A percentile compares a stretch with the other conserved stretches of the same genome.
These are phyloP conservation scores for Erebia epiphron DNA, from an alignment of 2,888 invertebrate species.

Conservation along the genomic window DNA sequence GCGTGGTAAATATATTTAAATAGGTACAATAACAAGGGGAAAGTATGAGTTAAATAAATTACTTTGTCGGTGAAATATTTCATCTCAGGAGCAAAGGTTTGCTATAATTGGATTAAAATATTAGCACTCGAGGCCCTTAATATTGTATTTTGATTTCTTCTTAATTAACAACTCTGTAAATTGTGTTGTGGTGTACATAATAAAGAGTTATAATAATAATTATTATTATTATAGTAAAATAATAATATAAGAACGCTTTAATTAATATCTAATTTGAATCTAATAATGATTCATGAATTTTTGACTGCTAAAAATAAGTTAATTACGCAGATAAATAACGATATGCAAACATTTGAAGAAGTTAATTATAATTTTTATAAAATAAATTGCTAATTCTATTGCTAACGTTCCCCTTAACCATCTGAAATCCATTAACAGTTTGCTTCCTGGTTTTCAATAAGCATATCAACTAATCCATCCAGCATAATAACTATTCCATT, in stretches of 20 bases:
- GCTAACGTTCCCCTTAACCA: too few species aligned
- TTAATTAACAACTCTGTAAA: slow-evolving; percentile 29
- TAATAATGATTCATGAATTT: neutral
- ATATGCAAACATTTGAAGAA: too few species aligned
- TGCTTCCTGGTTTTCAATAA: neutral
- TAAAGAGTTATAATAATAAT: too few species aligned
- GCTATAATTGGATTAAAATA: slow-evolving; percentile 75
- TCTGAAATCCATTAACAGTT: too few species aligned
- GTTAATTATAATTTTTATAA: too few species aligned
- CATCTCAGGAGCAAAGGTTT: slow-evolving; percentile 55
- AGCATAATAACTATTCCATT: too few species aligned
- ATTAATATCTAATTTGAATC: neutral
- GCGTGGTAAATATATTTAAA: neutral
- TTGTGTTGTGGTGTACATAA: too few species aligned
- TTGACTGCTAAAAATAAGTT: neutral
- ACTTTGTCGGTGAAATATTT: slow-evolving; percentile 68
- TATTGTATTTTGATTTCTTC: slow-evolving; percentile 57
- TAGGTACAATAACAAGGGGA: slow-evolving; percentile 38
- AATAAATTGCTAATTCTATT: too few species aligned
- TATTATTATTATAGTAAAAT: too few species aligned
- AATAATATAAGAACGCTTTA: neutral
- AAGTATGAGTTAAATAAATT: slow-evolving; percentile 64
- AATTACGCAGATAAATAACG: too few species aligned
- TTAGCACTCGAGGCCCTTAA: slow-evolving; percentile 58
- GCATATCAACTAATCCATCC: too few species aligned